Percentiles rank a stretch among this genome's conserved stretches.
Evolutionary conservation across 2,113 vertebrate species (phyloP).

Genomic region (Mirounga angustirostris): DNA sequence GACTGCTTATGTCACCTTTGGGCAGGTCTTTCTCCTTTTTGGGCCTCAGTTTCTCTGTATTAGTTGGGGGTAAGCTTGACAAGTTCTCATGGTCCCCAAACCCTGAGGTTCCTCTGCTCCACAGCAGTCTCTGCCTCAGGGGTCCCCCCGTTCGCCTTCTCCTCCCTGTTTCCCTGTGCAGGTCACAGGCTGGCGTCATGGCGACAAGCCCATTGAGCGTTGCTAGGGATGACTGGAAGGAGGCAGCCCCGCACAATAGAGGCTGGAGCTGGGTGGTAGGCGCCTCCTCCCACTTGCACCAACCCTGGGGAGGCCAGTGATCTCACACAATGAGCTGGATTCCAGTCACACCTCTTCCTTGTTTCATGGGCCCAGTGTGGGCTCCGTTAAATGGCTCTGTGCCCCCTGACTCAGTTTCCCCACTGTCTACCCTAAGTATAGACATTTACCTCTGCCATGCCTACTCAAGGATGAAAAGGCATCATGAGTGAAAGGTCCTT

Average conservation of each 20-base stretch:
- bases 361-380: not conserved
- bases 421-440: not conserved
- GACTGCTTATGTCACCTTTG: not conserved
- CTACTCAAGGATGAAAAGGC: not conserved
- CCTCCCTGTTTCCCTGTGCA: not conserved
- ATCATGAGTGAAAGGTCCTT: not conserved
- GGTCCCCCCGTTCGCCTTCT: not conserved
- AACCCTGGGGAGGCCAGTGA: not conserved
- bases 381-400: not conserved
- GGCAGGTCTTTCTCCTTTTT: not conserved
- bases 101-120: not conserved
- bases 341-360: not conserved
- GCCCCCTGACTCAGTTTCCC: not conserved
- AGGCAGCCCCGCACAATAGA: not conserved
- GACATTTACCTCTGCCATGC: too few relatives aligned
- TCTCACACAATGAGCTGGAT: not conserved
- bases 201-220: not conserved
- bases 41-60: not conserved
- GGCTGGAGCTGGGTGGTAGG: not conserved
- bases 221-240: constrained; percentile 15
- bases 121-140: not conserved
- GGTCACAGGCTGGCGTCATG: not conserved
- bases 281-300: not conserved
- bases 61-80: not conserved
- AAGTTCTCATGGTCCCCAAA: not conserved